Percentiles rank a stretch among this genome's conserved stretches.
Evolutionary conservation across 2,113 vertebrate genomes (phyloP).

Genomic region (Lycaon pictus): DNA sequence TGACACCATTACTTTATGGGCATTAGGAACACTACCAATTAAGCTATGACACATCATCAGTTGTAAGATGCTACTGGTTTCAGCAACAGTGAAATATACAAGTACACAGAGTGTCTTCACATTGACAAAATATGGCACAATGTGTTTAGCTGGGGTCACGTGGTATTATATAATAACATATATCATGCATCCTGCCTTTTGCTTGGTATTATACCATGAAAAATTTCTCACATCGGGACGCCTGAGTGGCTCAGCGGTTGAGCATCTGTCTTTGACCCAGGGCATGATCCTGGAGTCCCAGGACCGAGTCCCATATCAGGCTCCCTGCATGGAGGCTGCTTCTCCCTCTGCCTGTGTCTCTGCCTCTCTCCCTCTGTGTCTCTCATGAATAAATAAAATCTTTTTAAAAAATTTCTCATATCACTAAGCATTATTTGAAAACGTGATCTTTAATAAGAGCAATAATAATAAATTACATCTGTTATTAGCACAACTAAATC

Average conservation of each 20-base stretch:
- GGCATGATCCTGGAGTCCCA: no score
- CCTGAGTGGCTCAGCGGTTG: no score
- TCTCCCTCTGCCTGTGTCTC: no score
- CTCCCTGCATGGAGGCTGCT: no score
- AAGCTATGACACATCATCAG: not conserved
- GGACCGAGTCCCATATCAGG: no score
- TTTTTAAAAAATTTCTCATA: not conserved
- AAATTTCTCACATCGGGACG: not conserved
- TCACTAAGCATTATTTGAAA: not conserved
- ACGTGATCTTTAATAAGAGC: not conserved
- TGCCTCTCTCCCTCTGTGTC: no score
- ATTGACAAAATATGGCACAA: not conserved
- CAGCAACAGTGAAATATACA: not conserved
- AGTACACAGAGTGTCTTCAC: not conserved
- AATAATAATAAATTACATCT: not conserved
- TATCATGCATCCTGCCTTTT: not conserved
- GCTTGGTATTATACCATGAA: not conserved
- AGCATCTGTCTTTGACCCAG: no score
- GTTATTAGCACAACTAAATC: not conserved
- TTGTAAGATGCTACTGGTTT: not conserved
- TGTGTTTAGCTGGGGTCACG: not conserved
- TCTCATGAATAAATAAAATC: no score
- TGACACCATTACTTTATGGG: not conserved
- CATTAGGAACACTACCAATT: not conserved
- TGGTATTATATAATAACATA: no score